These are phyloP conservation scores for Perca fluviatilis DNA, from an alignment of 2,113 vertebrate species.

Conservation along the genomic window DNA sequence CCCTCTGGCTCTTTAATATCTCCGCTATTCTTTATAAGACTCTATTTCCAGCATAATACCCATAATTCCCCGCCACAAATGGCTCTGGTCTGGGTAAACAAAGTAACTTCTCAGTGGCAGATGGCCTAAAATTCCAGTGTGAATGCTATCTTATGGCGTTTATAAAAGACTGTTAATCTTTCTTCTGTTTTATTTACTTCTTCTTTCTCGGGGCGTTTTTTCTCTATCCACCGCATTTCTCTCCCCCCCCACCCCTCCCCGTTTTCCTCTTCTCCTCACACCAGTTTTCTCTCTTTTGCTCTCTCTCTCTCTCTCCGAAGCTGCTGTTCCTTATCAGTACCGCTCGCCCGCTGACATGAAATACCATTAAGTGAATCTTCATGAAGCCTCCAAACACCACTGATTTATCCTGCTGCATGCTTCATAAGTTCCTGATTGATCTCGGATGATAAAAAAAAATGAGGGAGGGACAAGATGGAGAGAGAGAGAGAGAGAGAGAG, in stretches of 20 bases:
- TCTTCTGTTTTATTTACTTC: slow-evolving; percentile 47
- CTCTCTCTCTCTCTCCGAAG: background rate
- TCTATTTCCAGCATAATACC: slow-evolving; percentile 21
- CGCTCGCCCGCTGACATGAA: slow-evolving; percentile 36
- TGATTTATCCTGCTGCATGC: slow-evolving; percentile 52
- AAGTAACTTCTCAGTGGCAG: slow-evolving; percentile 43
- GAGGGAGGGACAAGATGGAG: background rate
- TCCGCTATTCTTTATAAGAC: slow-evolving; percentile 23
- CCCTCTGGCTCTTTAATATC: slow-evolving; percentile 21
- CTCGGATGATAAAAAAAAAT: background rate
- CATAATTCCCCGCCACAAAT: slow-evolving; percentile 36
- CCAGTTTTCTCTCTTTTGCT: background rate
- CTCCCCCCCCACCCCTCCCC: background rate
- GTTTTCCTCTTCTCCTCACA: background rate
- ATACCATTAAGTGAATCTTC: slow-evolving; percentile 47
- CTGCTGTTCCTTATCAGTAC: slow-evolving; percentile 29
- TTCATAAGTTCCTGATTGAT: slow-evolving; percentile 52
- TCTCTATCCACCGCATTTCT: slow-evolving; percentile 30
- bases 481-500: no score
- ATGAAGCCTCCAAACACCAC: slow-evolving; percentile 25
- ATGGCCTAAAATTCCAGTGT: background rate
- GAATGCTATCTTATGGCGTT: slow-evolving; percentile 4
- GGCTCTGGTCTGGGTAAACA: slow-evolving; percentile 36
- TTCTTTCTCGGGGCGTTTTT: slow-evolving; percentile 25
- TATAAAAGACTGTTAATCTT: slow-evolving; percentile 48